Evolutionary conservation across 2,113 vertebrate species (phyloP), one percentile per base, ranked within the genome.

Genomic region (Leuciscus idus): DNA sequence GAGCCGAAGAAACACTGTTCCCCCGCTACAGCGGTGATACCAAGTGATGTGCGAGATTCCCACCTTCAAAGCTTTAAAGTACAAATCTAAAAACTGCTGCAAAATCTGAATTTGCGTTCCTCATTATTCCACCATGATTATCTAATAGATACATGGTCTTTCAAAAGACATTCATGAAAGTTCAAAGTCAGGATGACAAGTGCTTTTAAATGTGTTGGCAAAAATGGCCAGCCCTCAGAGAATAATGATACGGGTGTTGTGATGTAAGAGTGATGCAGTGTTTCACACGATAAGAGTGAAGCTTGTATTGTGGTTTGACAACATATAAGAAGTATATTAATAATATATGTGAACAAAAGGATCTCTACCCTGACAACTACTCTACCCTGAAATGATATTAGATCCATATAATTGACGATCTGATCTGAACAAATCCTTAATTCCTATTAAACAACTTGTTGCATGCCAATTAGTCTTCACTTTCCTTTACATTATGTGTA

Each of bases 131-230:
- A 19, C 52, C 0, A 1, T 79, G 21, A 57, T 15, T 79, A n/a
- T 79, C 4, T 79, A 11, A 77, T 33, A 33, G 50, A 26, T 21
- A 12, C 50, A 36, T 23, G 30, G 30, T 3, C 19, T 79, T 80
- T 39, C 13, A 61, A 59, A 39, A 43, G 33, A 26, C 6, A 80
- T 8, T 62, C 21, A 43, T 26, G 6, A 6, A 8, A 26, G 36
- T 43, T 73, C 15, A 76, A 76, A 52, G 46, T 76, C 55, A 57
- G 55, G 52, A 79, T 59, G 52, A 59, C 57, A 79, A 36, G 52
- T 7, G 17, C 6, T 79, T n/a, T 59, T 55, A 15, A 59, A 59
- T 36, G 52, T 23, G 19, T 33, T 77, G 28, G 75, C 30, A 79
- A 13, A 79, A 59, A 79, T n/a, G 52, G 19, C 30, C 52, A 23